A percentile compares a stretch with the other conserved stretches of the same genome.
Evolutionary conservation across 2,113 vertebrate genomes (phyloP).

Genomic region (Cynopterus brachyotis): DNA sequence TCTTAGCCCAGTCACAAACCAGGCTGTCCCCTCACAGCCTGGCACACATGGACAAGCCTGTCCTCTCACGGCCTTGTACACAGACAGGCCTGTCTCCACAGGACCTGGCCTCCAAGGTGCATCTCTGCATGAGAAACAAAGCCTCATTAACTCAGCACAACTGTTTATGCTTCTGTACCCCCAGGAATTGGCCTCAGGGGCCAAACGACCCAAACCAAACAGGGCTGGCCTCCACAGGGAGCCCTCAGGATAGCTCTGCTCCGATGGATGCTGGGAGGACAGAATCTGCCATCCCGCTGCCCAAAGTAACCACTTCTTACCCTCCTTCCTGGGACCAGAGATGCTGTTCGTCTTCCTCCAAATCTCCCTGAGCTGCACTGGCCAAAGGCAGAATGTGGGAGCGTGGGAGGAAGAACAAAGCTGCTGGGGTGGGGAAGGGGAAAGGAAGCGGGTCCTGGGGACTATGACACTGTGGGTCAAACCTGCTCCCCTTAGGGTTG

Average conservation of each 20-base stretch:
- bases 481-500: not conserved
- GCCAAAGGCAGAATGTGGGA: too few species aligned
- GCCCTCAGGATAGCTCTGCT: not conserved
- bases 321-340: not conserved
- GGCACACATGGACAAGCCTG: not conserved
- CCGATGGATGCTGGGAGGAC: not conserved
- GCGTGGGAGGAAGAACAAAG: not conserved
- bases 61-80: not conserved
- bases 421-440: not conserved
- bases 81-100: not conserved
- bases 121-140: not conserved
- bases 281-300: not conserved
- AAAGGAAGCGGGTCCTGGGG: rapidly evolving
- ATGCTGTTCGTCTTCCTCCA: not conserved
- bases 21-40: not conserved
- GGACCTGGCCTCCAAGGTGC: slow-evolving; percentile 17
- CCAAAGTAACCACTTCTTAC: not conserved
- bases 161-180: not conserved
- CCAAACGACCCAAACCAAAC: slow-evolving; percentile 17
- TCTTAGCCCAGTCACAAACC: too few species aligned
- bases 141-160: slow-evolving; percentile 34
- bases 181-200: slow-evolving; percentile 26
- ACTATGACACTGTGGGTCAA: rapidly evolving
- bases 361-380: not conserved
- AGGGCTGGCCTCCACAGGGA: not conserved